phyloP scores from a whole-genome alignment of 1,140 invertebrate genomes.

The Scaptomyza montana region DNA sequence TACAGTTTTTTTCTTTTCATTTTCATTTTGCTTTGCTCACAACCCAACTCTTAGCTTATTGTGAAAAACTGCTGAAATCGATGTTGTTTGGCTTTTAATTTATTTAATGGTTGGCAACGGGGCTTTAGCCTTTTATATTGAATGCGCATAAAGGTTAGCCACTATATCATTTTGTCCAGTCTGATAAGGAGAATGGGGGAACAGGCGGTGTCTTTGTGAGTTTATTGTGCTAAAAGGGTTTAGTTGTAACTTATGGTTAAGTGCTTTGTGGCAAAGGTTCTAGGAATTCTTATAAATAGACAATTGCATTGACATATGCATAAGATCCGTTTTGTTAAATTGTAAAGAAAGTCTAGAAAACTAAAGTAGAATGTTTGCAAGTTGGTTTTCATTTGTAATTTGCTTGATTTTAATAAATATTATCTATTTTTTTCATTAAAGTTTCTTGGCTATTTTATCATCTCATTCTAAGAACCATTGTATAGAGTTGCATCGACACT shows the following conservation, averaged over 20 bases:
- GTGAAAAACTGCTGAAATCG: constrained; percentile 25
- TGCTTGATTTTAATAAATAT: too few species aligned
- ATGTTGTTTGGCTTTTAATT: constrained; percentile 54
- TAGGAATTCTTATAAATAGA: not conserved
- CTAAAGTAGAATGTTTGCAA: too few species aligned
- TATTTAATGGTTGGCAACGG: constrained; percentile 46
- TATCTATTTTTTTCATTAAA: too few species aligned
- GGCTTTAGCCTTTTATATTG: constrained; percentile 36
- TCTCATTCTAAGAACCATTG: too few species aligned
- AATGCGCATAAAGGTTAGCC: constrained; percentile 36
- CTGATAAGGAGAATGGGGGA: not conserved
- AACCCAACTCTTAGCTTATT: not conserved
- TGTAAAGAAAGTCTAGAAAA: not conserved
- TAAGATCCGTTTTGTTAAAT: not conserved
- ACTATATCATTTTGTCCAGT: constrained; percentile 38
- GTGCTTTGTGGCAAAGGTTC: not conserved
- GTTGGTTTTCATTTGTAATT: too few species aligned
- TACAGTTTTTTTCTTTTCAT: constrained; percentile 14
- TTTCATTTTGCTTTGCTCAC: not conserved
- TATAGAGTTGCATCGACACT: not conserved
- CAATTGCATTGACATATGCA: constrained; percentile 2
- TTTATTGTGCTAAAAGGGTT: not conserved
- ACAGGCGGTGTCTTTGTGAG: not conserved
- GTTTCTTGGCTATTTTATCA: too few species aligned
- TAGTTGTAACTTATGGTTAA: not conserved